These are phyloP conservation scores for Cryptoblepharus egeriae DNA, from an alignment of 2,797 vertebrate genomes.

Conservation along the genomic window DNA sequence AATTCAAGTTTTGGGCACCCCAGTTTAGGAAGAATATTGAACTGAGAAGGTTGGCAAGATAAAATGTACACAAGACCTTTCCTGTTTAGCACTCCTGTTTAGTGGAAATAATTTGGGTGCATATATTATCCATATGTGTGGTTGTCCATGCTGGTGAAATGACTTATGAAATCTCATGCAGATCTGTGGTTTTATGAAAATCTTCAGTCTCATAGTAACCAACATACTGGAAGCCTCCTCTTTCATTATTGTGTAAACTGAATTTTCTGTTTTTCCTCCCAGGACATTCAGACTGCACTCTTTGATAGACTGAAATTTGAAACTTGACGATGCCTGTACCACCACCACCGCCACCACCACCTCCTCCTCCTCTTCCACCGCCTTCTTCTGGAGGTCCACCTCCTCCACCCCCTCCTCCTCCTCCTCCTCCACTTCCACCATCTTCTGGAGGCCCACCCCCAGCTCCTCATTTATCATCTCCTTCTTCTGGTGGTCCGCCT, in stretches of 20 bases:
- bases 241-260: constrained; percentile 29
- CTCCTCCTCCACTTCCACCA: constrained; percentile 20
- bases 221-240: not conserved
- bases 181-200: constrained; percentile 9
- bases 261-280: constrained; percentile 55
- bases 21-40: not conserved
- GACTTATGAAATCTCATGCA: not conserved
- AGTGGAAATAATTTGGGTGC: not conserved
- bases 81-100: not conserved
- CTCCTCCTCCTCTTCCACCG: constrained; percentile 68
- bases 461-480: constrained; percentile 65
- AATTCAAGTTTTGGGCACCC: not conserved
- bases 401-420: constrained; percentile 61
- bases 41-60: too few species aligned
- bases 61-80: not conserved
- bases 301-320: constrained; percentile 51
- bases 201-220: constrained; percentile 45
- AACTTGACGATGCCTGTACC: constrained; percentile 77
- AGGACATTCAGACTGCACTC: constrained; percentile 54
- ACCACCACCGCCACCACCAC: constrained; percentile 55
- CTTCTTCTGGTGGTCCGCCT: constrained; percentile 60
- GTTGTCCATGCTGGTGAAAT: not conserved
- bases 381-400: constrained; percentile 66
- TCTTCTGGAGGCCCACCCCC: constrained; percentile 44
- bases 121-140: not conserved